phyloP scores from a whole-genome alignment of 2,888 invertebrate genomes.

The Orthosia gothica region DNA sequence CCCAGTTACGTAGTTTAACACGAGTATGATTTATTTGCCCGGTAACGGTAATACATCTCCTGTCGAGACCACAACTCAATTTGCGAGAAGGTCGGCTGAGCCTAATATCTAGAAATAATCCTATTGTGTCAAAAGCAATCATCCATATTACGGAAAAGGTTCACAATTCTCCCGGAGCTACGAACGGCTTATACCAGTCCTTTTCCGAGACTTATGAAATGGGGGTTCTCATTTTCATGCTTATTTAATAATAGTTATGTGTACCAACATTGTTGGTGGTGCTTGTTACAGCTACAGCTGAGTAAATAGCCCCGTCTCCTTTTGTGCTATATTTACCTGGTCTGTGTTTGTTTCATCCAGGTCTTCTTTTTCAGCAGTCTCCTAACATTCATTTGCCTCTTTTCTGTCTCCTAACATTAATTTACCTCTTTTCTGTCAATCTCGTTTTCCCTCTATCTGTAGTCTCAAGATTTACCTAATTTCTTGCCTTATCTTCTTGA shows the following conservation, averaged over 20 bases:
- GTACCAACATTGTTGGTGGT: no score
- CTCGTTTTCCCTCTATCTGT: no score
- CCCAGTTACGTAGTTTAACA: not conserved
- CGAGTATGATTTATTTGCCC: not conserved
- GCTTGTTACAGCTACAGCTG: no score
- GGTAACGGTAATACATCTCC: not conserved
- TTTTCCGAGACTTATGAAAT: slow-evolving; percentile 2
- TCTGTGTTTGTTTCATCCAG: no score
- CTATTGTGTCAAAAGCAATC: slow-evolving; percentile 42
- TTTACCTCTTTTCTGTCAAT: no score
- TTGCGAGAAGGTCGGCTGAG: slow-evolving; percentile 2
- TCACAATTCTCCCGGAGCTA: slow-evolving; percentile 19
- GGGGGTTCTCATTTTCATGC: not conserved
- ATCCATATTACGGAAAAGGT: slow-evolving; percentile 3
- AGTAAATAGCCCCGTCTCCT: no score
- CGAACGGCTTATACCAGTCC: not conserved
- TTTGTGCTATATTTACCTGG: no score
- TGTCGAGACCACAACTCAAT: slow-evolving; percentile 10
- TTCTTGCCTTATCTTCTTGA: not conserved
- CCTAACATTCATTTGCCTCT: not conserved
- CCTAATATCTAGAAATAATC: slow-evolving; percentile 24
- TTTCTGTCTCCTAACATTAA: not conserved
- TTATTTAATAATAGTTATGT: not conserved
- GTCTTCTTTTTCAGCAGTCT: not conserved
- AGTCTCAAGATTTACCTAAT: no score